Evolutionary conservation across 1,140 invertebrate genomes (phyloP).

Genomic region (Patella vulgata): DNA sequence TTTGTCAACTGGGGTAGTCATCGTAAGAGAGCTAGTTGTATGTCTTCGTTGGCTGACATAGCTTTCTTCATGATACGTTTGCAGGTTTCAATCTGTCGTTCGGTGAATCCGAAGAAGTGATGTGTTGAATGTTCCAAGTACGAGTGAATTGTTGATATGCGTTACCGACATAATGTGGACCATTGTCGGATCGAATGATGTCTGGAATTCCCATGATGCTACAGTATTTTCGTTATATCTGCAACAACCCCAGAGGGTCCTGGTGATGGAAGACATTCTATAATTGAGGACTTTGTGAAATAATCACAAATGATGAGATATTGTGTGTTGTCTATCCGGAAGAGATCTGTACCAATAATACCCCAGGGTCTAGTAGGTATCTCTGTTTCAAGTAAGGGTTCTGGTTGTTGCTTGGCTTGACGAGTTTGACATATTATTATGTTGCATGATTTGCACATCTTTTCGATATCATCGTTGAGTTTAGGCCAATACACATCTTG

Average conservation of each 20-base stretch:
- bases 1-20: too few relatives aligned
- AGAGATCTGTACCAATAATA: slow-evolving; percentile 6
- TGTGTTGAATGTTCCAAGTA: neutral
- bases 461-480: slow-evolving; percentile 17
- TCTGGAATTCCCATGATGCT: slow-evolving; percentile 4
- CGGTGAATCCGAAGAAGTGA: slow-evolving; percentile 10
- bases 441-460: slow-evolving; percentile 13
- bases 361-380: slow-evolving; percentile 9
- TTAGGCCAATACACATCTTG: slow-evolving; percentile 20
- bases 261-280: neutral
- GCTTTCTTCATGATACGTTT: too few relatives aligned
- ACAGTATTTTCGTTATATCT: neutral
- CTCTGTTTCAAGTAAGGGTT: slow-evolving; percentile 4
- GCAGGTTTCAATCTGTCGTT: neutral
- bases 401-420: neutral
- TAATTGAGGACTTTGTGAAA: slow-evolving; percentile 8
- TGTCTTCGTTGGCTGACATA: too few relatives aligned
- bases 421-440: too few relatives aligned
- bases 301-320: slow-evolving; percentile 12
- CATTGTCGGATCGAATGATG: slow-evolving; percentile 19
- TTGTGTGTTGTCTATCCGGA: slow-evolving; percentile 1
- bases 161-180: slow-evolving; percentile 9
- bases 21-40: too few relatives aligned
- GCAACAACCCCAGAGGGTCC: neutral
- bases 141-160: slow-evolving; percentile 10